phyloP scores from a whole-genome alignment of 2,797 vertebrate species.

The Jordanella pulchra region DNA sequence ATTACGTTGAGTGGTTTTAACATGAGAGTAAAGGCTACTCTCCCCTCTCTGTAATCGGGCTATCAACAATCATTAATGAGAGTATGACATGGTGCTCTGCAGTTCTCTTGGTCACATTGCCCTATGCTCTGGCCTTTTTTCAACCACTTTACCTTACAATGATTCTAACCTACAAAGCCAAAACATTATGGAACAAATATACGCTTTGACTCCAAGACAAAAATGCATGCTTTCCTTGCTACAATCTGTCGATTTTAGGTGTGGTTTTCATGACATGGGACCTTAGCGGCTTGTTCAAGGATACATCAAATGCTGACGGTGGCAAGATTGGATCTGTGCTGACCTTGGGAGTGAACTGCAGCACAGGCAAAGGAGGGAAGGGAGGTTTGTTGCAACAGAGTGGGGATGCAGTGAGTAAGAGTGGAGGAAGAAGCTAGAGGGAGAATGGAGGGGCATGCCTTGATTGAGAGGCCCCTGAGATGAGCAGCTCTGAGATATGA shows the following conservation, averaged over 20 bases:
- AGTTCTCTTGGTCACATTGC: constrained; percentile 39
- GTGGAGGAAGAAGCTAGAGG: constrained; percentile 29
- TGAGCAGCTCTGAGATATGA: constrained; percentile 71
- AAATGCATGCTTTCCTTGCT: constrained; percentile 17
- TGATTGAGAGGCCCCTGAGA: constrained; percentile 73
- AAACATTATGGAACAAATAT: constrained; percentile 43
- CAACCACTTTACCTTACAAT: constrained; percentile 23
- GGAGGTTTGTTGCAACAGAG: constrained; percentile 45
- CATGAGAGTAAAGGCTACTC: constrained; percentile 42
- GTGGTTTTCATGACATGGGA: constrained; percentile 63
- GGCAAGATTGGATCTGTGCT: constrained; percentile 81
- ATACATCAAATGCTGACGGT: constrained; percentile 80
- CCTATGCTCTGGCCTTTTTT: constrained; percentile 28
- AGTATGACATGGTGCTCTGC: constrained; percentile 49
- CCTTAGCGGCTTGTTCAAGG: constrained; percentile 60
- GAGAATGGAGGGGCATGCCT: constrained; percentile 46
- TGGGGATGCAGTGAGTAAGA: constrained; percentile 22
- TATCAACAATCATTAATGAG: constrained; percentile 72
- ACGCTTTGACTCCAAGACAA: constrained; percentile 30
- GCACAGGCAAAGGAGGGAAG: constrained; percentile 36
- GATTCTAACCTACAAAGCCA: constrained; percentile 39
- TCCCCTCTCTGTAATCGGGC: constrained; percentile 54
- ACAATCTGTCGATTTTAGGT: constrained; percentile 4
- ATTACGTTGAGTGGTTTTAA: constrained; percentile 43
- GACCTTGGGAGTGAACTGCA: constrained; percentile 84